These are phyloP conservation scores for Rhynchophorus ferrugineus DNA, from an alignment of 1,140 invertebrate genomes.

Conservation along the genomic window DNA sequence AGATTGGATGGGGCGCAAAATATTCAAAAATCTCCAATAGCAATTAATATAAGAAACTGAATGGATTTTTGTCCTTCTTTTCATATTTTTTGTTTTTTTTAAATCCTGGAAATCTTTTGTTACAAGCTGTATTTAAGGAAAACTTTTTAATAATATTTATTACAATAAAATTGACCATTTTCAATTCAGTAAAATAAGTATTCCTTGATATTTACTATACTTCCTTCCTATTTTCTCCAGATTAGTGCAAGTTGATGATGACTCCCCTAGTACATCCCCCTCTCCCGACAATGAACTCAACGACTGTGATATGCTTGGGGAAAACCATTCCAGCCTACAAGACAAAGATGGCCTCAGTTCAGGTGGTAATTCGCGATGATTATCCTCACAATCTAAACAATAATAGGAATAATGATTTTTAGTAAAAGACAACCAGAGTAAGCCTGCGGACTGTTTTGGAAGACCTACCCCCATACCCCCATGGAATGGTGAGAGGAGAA, in stretches of 20 bases:
- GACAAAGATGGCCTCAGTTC: constrained; percentile 2
- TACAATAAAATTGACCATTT: too few relatives aligned
- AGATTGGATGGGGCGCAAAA: too few relatives aligned
- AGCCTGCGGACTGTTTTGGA: constrained; percentile 22
- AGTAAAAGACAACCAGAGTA: constrained; percentile 12
- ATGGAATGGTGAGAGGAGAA: constrained; percentile 53
- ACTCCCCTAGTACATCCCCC: constrained; percentile 68
- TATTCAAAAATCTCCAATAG: too few relatives aligned
- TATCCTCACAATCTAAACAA: too few relatives aligned
- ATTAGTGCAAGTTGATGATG: constrained; percentile 68
- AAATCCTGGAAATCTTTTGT: background rate
- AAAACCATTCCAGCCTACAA: constrained; percentile 18
- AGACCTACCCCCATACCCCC: constrained; percentile 25
- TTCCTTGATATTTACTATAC: too few relatives aligned
- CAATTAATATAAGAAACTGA: too few relatives aligned
- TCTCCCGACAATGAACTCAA: constrained; percentile 41
- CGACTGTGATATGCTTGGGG: constrained; percentile 38
- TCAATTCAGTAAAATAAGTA: too few relatives aligned
- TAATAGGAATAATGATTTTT: too few relatives aligned
- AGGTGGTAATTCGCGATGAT: background rate
- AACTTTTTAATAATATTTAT: too few relatives aligned
- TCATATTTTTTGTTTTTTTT: too few relatives aligned
- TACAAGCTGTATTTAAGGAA: too few relatives aligned
- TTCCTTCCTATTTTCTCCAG: constrained; percentile 42
- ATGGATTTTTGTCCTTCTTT: too few relatives aligned